Evolutionary conservation across 2,888 invertebrate species (phyloP).

Genomic region (Cataglyphis albicans): DNA sequence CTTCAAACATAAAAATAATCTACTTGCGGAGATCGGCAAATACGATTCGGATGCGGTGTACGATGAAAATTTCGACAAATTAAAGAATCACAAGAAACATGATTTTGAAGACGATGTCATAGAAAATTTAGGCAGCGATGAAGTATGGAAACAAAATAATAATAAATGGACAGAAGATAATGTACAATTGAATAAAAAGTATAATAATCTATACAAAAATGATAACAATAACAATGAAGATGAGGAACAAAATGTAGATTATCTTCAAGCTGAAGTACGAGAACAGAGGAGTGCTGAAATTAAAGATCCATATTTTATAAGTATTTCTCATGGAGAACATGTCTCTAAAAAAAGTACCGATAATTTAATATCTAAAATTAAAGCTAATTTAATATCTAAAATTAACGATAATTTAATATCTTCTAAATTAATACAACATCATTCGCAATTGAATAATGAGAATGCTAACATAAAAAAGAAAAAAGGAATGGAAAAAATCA

Average conservation of each 20-base stretch:
- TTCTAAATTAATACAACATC: not conserved
- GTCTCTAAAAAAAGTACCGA: not conserved
- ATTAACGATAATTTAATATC: not conserved
- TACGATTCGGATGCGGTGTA: constrained; percentile 58
- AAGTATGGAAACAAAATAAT: constrained; percentile 65
- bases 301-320: not conserved
- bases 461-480: not conserved
- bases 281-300: constrained; percentile 75
- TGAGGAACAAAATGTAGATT: constrained; percentile 58
- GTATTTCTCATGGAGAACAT: not conserved
- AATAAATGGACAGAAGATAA: constrained; percentile 73
- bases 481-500: not conserved
- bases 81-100: constrained; percentile 65
- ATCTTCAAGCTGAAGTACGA: constrained; percentile 74
- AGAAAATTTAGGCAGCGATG: constrained; percentile 67
- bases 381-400: not conserved
- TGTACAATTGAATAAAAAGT: constrained; percentile 72
- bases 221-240: constrained; percentile 61
- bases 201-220: constrained; percentile 78
- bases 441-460: not conserved
- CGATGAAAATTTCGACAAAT: constrained; percentile 66
- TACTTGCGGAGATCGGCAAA: constrained; percentile 58
- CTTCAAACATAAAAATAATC: constrained; percentile 61
- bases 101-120: constrained; percentile 45
- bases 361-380: too few relatives aligned